Conservation (phyloP, 1,140 invertebrate genomes). For the Octopus bimaculoides region DNA sequence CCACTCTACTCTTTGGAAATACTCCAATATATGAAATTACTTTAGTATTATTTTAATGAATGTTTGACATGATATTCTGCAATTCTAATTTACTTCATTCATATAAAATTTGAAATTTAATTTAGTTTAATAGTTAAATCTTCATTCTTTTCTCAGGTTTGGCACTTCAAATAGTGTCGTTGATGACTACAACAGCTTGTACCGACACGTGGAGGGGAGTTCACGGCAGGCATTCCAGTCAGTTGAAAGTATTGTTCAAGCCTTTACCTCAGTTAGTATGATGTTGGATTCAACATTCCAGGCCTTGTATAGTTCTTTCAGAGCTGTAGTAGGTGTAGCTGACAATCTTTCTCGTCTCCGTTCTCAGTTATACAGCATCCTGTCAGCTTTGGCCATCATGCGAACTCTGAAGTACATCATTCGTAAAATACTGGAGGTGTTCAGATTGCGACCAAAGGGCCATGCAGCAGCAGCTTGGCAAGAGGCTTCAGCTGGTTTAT, state of each 20-base stretch:
- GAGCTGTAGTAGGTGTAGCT: slow-evolving; percentile 90
- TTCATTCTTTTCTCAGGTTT: slow-evolving; percentile 19
- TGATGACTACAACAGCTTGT: slow-evolving; percentile 65
- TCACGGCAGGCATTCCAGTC: slow-evolving; percentile 89
- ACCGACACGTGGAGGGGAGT: slow-evolving; percentile 85
- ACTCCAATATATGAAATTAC: too few species aligned
- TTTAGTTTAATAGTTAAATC: slow-evolving; percentile 17
- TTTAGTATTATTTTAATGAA: too few species aligned
- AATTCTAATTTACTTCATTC: too few species aligned
- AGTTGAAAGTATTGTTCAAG: slow-evolving; percentile 87
- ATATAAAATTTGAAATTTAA: slow-evolving; percentile 27
- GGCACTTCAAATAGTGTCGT: slow-evolving; percentile 32
- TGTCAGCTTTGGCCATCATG: slow-evolving; percentile 80
- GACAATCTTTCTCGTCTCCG: slow-evolving; percentile 87
- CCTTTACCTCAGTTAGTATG: slow-evolving; percentile 89
- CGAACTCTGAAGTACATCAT: slow-evolving; percentile 77
- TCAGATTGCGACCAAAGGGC: slow-evolving; percentile 60
- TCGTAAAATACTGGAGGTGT: slow-evolving; percentile 67
- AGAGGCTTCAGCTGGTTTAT: slow-evolving; percentile 35
- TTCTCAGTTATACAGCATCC: slow-evolving; percentile 77
- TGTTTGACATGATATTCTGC: too few species aligned
- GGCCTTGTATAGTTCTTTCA: slow-evolving; percentile 90
- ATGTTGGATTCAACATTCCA: slow-evolving; percentile 96
- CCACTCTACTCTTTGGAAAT: too few species aligned
- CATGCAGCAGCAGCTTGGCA: slow-evolving; percentile 52